Evolutionary conservation across 37 sponge, comb jelly and placozoan species (phyloP).

Genomic region (Chondrilla cf. caribensis): DNA sequence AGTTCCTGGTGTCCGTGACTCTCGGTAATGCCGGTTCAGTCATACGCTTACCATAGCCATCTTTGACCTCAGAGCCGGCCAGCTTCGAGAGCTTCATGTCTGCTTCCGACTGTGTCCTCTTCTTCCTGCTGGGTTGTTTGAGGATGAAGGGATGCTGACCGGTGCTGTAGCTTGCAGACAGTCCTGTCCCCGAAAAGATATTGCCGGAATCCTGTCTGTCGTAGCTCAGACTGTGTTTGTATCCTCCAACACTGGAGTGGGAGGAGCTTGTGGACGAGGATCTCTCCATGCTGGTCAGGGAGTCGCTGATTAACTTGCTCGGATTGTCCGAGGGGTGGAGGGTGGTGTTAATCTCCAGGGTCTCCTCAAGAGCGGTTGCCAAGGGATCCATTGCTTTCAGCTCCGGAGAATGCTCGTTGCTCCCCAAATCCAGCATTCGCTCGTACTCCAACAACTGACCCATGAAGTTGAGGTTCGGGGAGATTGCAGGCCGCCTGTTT

Average conservation of each 20-base stretch:
- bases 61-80: too few species aligned
- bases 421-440: constrained; percentile 27
- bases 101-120: constrained; percentile 12
- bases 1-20: too few species aligned
- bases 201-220: not conserved
- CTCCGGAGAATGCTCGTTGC: constrained; percentile 9
- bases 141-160: not conserved
- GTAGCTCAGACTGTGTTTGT: not conserved
- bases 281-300: not conserved
- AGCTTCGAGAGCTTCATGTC: not conserved
- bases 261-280: not conserved
- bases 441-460: constrained; percentile 94
- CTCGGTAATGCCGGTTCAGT: too few species aligned
- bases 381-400: constrained; percentile 9
- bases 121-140: not conserved
- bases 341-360: not conserved
- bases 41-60: too few species aligned
- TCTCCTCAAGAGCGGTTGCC: not conserved
- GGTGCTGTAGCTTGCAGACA: not conserved
- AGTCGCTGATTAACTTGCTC: too few species aligned
- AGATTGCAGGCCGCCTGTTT: constrained; percentile 74
- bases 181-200: not conserved
- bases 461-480: constrained; percentile 99
- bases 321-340: not conserved
- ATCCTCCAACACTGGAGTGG: not conserved